Conservation (phyloP, 2,113 vertebrate genomes). For the Oryzias javanicus region DNA sequence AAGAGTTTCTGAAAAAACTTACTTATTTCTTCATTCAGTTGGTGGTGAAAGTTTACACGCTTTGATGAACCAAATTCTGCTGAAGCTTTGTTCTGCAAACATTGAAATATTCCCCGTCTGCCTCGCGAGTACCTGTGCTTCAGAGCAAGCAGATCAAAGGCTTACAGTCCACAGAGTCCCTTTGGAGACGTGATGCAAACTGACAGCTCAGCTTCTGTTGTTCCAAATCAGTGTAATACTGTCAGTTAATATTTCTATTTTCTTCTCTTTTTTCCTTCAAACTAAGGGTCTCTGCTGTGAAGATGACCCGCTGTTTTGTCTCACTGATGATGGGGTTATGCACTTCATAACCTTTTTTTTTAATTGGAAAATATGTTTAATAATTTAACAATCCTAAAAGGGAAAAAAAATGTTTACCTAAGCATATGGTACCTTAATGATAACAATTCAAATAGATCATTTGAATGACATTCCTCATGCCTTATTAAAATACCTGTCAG, state of each 20-base stretch:
- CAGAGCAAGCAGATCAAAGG: conserved; percentile 58
- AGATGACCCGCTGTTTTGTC: conserved; percentile 6
- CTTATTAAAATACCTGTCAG: too few species aligned
- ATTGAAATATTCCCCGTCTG: conserved; percentile 44
- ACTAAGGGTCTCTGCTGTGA: conserved; percentile 19
- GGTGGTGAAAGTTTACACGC: not conserved
- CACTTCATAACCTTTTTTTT: too few species aligned
- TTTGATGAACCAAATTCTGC: conserved; percentile 43
- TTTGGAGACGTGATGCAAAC: conserved; percentile 51
- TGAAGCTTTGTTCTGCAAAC: conserved; percentile 49
- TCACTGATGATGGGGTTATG: not conserved
- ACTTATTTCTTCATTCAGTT: conserved; percentile 17
- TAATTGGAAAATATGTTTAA: too few species aligned
- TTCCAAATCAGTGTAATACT: conserved; percentile 36
- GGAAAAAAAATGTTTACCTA: too few species aligned
- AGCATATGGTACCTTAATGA: too few species aligned
- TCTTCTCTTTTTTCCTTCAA: conserved; percentile 19
- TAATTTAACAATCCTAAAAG: too few species aligned
- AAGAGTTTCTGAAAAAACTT: not conserved
- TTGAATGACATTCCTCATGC: too few species aligned
- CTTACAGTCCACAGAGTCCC: conserved; percentile 32
- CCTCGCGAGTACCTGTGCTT: conserved; percentile 35
- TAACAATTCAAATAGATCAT: too few species aligned
- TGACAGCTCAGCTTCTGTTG: conserved; percentile 65
- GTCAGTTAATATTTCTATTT: conserved; percentile 36